A percentile compares a stretch with the other conserved stretches of the same genome.
phyloP scores from a whole-genome alignment of 1,140 invertebrate species.

The Drosophila mojavensis region DNA sequence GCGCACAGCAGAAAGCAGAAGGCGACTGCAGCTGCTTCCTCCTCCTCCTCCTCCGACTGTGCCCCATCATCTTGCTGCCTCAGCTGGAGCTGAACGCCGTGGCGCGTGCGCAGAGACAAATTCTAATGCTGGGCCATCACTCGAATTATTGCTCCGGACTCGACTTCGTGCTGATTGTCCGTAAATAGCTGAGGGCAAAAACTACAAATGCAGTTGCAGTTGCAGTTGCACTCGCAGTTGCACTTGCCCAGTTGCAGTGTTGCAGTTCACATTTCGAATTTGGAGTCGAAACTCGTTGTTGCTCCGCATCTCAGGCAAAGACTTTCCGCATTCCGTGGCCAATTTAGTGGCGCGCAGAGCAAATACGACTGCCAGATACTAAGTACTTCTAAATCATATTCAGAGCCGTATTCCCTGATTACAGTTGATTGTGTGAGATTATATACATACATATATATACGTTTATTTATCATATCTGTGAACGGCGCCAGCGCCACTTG shows the following conservation, averaged over 20 bases:
- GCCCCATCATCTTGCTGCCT: conserved; percentile 27
- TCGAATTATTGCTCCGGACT: conserved; percentile 54
- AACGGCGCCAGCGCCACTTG: conserved; percentile 62
- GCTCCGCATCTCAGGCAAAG: conserved; percentile 24
- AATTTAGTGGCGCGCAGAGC: conserved; percentile 70
- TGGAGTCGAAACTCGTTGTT: conserved; percentile 63
- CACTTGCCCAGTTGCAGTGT: conserved; percentile 15
- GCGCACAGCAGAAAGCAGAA: conserved; percentile 64
- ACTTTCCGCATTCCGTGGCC: conserved; percentile 77
- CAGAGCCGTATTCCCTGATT: conserved; percentile 39
- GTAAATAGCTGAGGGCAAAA: conserved; percentile 78
- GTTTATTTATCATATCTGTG: conserved; percentile 33
- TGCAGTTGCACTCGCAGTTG: conserved; percentile 5
- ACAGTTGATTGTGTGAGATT: conserved; percentile 66
- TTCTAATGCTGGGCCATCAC: conserved; percentile 70
- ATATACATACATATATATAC: conserved; percentile 46
- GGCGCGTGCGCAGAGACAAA: conserved; percentile 54
- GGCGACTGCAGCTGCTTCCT: conserved; percentile 28
- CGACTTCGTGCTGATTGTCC: conserved; percentile 75
- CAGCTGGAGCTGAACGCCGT: not conserved
- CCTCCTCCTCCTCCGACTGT: conserved; percentile 15
- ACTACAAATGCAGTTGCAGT: conserved; percentile 40
- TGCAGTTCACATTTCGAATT: conserved; percentile 49
- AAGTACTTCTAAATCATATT: conserved; percentile 11
- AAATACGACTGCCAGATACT: not conserved